These are phyloP conservation scores for Tichodroma muraria DNA, from an alignment of 2,113 vertebrate genomes.

Conservation along the genomic window DNA sequence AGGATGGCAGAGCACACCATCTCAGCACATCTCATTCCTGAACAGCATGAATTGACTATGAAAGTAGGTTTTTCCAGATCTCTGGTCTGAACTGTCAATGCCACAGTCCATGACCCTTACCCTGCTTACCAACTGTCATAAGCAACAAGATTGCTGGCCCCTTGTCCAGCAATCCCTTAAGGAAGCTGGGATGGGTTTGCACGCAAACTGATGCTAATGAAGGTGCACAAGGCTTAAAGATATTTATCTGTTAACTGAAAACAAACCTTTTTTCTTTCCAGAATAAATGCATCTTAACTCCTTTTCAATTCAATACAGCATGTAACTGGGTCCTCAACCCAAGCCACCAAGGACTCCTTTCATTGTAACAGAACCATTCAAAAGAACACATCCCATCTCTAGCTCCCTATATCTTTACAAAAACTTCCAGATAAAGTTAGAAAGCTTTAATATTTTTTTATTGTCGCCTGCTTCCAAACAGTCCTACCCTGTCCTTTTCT, in stretches of 20 bases:
- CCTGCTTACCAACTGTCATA: background rate
- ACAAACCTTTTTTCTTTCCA: background rate
- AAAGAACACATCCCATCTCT: background rate
- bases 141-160: background rate
- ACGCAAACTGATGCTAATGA: background rate
- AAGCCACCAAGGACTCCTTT: background rate
- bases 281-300: background rate
- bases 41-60: fast-evolving
- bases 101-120: background rate
- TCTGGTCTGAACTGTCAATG: background rate
- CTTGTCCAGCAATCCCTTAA: background rate
- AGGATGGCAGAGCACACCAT: background rate
- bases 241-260: background rate
- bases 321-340: background rate
- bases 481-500: background rate
- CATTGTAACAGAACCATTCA: background rate
- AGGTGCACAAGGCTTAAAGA: background rate
- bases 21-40: background rate
- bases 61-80: background rate
- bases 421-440: background rate
- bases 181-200: background rate
- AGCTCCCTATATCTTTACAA: background rate
- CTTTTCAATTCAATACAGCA: background rate
- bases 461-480: fast-evolving
- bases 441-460: background rate